These are phyloP conservation scores for Rhabdornis inornatus DNA, from an alignment of 2,113 vertebrate species.

Conservation along the genomic window DNA sequence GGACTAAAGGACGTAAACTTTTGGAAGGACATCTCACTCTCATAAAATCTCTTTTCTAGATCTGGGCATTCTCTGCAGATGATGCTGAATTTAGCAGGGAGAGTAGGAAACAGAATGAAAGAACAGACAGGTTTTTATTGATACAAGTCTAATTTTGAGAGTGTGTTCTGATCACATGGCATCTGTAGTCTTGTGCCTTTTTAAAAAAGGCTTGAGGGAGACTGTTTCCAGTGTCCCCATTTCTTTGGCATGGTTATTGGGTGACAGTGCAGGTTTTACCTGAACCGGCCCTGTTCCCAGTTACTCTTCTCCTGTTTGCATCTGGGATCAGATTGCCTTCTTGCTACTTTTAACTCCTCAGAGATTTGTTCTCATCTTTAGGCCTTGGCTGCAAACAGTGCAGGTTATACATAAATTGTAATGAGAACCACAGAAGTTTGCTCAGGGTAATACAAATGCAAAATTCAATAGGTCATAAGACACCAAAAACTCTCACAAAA, in stretches of 20 bases:
- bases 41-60: neutral
- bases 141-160: neutral
- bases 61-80: neutral
- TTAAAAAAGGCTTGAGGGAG: neutral
- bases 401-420: constrained; percentile 2
- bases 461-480: neutral
- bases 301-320: neutral
- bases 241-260: neutral
- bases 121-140: neutral
- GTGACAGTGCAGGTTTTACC: neutral
- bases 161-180: neutral
- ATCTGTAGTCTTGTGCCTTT: neutral
- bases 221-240: neutral
- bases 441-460: neutral
- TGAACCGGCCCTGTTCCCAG: neutral
- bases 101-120: neutral
- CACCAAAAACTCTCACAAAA: neutral
- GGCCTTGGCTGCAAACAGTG: neutral
- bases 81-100: neutral
- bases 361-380: constrained; percentile 3
- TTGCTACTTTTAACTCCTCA: neutral
- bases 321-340: neutral
- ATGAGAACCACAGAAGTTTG: neutral
- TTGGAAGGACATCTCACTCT: neutral
- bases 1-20: neutral